Percentiles rank a stretch among this genome's conserved stretches.
Evolutionary conservation across 2,888 invertebrate genomes (phyloP).

Genomic region (Platycnemis pennipes): DNA sequence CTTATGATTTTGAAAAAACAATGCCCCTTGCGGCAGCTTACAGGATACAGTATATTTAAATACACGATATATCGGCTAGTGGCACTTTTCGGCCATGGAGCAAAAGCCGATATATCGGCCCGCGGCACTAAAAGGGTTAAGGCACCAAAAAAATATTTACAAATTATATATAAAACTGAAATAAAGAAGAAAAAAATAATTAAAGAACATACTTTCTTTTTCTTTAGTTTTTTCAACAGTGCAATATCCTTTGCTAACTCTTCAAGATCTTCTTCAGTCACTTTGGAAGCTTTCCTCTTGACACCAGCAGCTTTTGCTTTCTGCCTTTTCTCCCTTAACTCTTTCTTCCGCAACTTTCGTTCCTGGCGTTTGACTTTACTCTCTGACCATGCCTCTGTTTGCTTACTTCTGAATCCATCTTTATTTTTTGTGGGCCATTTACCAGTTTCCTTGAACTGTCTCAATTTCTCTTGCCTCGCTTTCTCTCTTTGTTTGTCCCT

Average conservation of each 20-base stretch:
- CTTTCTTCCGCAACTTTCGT: constrained; percentile 84
- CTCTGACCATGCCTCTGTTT: constrained; percentile 89
- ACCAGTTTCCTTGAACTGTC: constrained; percentile 87
- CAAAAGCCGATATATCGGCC: too few relatives aligned
- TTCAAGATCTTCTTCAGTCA: constrained; percentile 87
- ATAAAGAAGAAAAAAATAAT: constrained; percentile 22
- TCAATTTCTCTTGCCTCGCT: constrained; percentile 86
- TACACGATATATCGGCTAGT: too few relatives aligned
- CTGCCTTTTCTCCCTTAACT: constrained; percentile 80
- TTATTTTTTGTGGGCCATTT: constrained; percentile 86
- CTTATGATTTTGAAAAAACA: too few relatives aligned
- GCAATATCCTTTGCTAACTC: constrained; percentile 91
- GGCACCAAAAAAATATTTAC: background rate
- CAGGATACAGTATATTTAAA: too few relatives aligned
- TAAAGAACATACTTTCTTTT: constrained; percentile 84
- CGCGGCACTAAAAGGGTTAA: too few relatives aligned
- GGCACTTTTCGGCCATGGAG: too few relatives aligned
- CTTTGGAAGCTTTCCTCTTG: constrained; percentile 80
- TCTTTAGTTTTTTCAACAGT: constrained; percentile 92
- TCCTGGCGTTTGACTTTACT: constrained; percentile 87
- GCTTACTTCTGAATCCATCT: constrained; percentile 81
- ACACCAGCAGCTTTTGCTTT: constrained; percentile 79
- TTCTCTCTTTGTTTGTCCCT: constrained; percentile 89
- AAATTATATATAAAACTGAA: background rate
- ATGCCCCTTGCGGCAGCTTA: too few relatives aligned